phyloP scores from a whole-genome alignment of 2,797 vertebrate species.

The Alosa sapidissima region DNA sequence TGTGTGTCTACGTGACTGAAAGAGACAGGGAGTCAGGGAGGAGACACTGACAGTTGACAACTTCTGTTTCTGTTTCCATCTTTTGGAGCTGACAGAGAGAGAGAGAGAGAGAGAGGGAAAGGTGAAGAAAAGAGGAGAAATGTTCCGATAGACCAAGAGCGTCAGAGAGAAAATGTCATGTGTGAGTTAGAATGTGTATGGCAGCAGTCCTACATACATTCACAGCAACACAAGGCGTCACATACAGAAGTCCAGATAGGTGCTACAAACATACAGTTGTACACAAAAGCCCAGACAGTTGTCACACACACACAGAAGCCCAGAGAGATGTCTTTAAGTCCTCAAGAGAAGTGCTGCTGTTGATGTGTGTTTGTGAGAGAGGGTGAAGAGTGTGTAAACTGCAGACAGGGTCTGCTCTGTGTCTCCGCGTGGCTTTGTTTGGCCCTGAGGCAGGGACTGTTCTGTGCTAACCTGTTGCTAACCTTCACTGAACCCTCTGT shows the following conservation, averaged over 20 bases:
- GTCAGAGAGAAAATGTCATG: background rate
- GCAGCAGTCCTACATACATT: background rate
- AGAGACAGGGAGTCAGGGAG: background rate
- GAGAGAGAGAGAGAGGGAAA: background rate
- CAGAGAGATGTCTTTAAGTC: background rate
- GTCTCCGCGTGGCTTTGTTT: slow-evolving; percentile 59
- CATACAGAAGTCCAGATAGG: background rate
- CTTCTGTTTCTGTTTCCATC: background rate
- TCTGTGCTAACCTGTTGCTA: slow-evolving; percentile 47
- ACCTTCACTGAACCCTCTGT: slow-evolving; percentile 52
- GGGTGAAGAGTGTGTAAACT: background rate
- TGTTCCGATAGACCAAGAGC: no score
- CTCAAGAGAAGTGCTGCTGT: background rate
- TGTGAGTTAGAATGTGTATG: slow-evolving; percentile 1
- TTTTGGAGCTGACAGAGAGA: background rate
- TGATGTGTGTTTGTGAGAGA: slow-evolving; percentile 27
- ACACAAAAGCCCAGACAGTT: no score
- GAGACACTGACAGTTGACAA: slow-evolving; percentile 12
- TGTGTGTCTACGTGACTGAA: background rate
- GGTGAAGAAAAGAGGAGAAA: background rate
- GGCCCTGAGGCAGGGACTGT: slow-evolving; percentile 63
- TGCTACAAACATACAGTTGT: no score
- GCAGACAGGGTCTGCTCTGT: slow-evolving; percentile 29
- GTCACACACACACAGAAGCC: background rate
- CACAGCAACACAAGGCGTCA: background rate